Conservation (phyloP, 2,888 invertebrate genomes). For the Phorcus lineatus region DNA sequence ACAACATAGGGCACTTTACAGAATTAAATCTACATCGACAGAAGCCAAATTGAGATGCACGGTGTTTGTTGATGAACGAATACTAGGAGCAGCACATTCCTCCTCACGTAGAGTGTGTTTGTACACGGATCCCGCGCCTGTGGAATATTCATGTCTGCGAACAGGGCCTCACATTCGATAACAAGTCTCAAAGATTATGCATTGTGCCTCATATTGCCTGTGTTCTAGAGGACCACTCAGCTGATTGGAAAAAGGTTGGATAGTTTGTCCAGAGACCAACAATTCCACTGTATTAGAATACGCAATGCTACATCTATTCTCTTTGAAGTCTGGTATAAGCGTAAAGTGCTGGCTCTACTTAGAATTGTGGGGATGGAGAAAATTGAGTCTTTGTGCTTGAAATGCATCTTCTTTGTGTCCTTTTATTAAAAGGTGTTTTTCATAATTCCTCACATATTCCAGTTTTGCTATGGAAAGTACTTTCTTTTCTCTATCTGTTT, state of each 20-base stretch:
- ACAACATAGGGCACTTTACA: not conserved
- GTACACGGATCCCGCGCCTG: not conserved
- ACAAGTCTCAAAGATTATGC: conserved; percentile 6
- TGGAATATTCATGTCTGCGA: conserved; percentile 8
- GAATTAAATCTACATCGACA: not conserved
- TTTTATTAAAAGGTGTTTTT: no score
- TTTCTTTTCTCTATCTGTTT: no score
- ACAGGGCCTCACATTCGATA: not conserved
- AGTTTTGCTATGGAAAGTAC: no score
- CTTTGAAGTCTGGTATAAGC: no score
- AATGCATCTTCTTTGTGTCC: no score
- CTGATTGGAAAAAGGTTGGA: not conserved
- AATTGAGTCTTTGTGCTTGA: no score
- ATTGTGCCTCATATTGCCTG: not conserved
- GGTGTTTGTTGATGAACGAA: not conserved
- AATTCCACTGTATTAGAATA: no score
- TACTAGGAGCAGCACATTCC: not conserved
- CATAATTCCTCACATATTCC: no score
- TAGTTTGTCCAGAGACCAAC: no score
- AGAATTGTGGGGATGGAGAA: no score
- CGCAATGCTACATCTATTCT: no score
- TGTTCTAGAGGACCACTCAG: not conserved
- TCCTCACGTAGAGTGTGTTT: not conserved
- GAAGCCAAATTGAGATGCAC: not conserved
- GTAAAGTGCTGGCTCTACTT: no score